Evolutionary conservation across 2,113 vertebrate genomes (phyloP), one percentile per base, ranked within the genome.

Genomic region (Antennarius striatus): DNA sequence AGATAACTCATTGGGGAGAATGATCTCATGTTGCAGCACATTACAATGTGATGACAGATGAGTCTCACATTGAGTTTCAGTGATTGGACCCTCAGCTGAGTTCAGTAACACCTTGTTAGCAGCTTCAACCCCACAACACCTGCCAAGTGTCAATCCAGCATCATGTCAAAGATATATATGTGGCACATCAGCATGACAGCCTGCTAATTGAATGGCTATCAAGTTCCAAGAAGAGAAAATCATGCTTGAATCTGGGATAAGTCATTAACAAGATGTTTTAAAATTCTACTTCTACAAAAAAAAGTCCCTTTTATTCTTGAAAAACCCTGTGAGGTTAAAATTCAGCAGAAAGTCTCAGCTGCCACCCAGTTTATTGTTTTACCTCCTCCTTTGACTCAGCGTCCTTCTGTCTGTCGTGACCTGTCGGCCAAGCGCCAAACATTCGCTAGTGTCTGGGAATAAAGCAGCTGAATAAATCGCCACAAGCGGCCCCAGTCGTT

Each of bases 401-500:
- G 8, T 64, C 64, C 60, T 51, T 17, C 47, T 28, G 56, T 68
- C 43, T 57, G 61, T 60, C 10, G 14, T 10, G 28, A 67, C 68
- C 64, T 65, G 73, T 53, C 56, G 46, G 70, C 74, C 63, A 51
- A 67, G 48, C 52, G 84, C 77, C 79, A 83, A 81, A 77, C 39
- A 45, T 65, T 68, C 61, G 56, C 79, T 36, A 14, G 60, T 42
- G 63, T 68, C 75, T 77, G 82, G 64, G 72, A 79, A 73, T 56
- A 69, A 58, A 68, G 77, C 77, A 77, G 75, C 79, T 77, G 75
- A 82, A 77, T 73, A 71, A 77, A 70, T 79, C 47, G 40, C 68
- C 66, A 69, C 80, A 79, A 83, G 79, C 78, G 81, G 75, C 73
- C 77, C 63, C 82, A 81, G 79, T 75, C 69, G 17, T 68, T 80